These are phyloP conservation scores for Xiphophorus maculatus DNA, from an alignment of 2,113 vertebrate species.

Conservation along the genomic window DNA sequence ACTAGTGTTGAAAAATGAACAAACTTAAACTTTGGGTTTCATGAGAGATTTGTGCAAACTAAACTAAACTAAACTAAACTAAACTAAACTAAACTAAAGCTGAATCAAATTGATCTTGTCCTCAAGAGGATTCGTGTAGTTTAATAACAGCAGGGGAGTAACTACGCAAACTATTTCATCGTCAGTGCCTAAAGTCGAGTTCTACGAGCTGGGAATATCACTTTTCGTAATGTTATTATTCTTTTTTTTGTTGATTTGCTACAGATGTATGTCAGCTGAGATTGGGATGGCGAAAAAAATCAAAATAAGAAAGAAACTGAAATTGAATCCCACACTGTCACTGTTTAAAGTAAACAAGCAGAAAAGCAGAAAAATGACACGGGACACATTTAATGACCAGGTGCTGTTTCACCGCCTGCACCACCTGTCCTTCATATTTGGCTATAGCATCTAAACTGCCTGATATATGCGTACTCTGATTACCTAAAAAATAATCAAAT, in stretches of 20 bases:
- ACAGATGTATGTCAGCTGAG: conserved; percentile 8
- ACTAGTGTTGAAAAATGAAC: conserved; percentile 32
- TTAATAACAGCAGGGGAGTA: conserved; percentile 31
- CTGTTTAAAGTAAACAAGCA: conserved; percentile 24
- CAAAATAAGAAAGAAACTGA: conserved; percentile 1
- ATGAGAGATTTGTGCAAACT: conserved; percentile 19
- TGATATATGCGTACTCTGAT: conserved; percentile 1
- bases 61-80: no score
- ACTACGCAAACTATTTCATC: not conserved
- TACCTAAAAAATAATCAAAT: conserved; percentile 4
- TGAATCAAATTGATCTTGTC: not conserved
- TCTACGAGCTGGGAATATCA: conserved; percentile 5
- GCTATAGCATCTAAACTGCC: conserved; percentile 34
- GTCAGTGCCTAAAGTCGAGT: conserved; percentile 2
- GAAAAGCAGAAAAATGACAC: conserved; percentile 65
- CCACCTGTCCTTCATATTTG: conserved; percentile 59
- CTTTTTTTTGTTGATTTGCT: conserved; percentile 18
- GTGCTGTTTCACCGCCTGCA: conserved; percentile 46
- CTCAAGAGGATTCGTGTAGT: conserved; percentile 18
- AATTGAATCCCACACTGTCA: conserved; percentile 38
- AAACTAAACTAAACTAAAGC: conserved; percentile 7
- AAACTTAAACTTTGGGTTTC: conserved; percentile 27
- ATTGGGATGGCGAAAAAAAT: not conserved
- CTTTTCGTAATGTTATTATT: not conserved
- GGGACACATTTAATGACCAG: conserved; percentile 49